Percentiles rank a stretch among this genome's conserved stretches.
phyloP scores from a whole-genome alignment of 2,888 invertebrate species.

The Congeria kusceri region DNA sequence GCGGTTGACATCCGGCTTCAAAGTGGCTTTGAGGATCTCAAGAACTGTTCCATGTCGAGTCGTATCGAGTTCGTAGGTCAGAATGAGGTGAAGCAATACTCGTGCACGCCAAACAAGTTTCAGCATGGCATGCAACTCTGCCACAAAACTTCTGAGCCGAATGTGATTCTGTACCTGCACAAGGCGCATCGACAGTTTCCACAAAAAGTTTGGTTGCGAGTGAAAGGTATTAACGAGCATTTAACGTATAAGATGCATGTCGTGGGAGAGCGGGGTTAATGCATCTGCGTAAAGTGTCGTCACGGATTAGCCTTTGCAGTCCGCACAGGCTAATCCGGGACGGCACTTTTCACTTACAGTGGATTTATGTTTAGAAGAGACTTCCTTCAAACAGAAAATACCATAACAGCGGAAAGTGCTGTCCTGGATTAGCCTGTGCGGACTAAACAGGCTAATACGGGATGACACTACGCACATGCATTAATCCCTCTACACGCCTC shows the following conservation, averaged over 20 bases:
- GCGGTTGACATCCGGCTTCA: slow-evolving; percentile 67
- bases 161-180: slow-evolving; percentile 60
- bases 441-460: no score
- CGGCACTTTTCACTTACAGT: no score
- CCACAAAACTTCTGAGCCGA: slow-evolving; percentile 43
- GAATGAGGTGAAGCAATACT: slow-evolving; percentile 27
- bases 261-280: no score
- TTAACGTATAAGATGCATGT: neutral
- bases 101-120: slow-evolving; percentile 43
- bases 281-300: no score
- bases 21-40: slow-evolving; percentile 44
- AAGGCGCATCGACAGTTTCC: slow-evolving; percentile 60
- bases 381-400: no score
- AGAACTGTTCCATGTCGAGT: slow-evolving; percentile 53
- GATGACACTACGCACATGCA: no score
- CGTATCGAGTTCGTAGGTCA: slow-evolving; percentile 61
- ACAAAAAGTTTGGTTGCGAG: slow-evolving; percentile 65
- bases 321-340: no score
- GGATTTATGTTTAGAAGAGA: no score
- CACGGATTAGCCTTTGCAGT: no score
- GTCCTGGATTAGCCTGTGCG: no score
- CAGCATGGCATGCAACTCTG: slow-evolving; percentile 49
- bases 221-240: slow-evolving; percentile 55
- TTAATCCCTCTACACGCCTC: no score
- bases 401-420: no score